Evolutionary conservation across 2,113 vertebrate genomes (phyloP).

Genomic region (Menura novaehollandiae): DNA sequence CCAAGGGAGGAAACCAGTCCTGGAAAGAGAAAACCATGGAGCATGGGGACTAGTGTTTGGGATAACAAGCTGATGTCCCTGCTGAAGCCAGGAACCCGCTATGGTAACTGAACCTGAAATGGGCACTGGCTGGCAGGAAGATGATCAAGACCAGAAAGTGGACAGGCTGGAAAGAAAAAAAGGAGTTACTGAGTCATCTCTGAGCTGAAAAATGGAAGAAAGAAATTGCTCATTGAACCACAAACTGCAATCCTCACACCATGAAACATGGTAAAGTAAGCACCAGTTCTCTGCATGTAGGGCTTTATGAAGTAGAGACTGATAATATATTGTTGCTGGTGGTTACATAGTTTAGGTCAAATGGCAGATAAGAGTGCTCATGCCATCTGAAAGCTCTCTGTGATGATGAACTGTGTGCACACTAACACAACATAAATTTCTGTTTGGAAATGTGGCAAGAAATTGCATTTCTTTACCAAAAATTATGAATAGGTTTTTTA

Average conservation of each 20-base stretch:
- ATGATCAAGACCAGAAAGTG: neutral
- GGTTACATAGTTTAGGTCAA: neutral
- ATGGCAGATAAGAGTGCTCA: neutral
- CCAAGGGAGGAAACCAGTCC: neutral
- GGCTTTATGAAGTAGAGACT: neutral
- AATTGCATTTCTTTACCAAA: neutral
- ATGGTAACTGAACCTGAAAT: neutral
- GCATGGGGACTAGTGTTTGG: neutral
- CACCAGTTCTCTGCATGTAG: neutral
- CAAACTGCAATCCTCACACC: neutral
- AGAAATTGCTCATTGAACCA: neutral
- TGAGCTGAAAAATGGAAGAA: neutral
- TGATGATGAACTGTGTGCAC: neutral
- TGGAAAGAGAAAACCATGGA: neutral
- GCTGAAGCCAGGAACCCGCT: neutral
- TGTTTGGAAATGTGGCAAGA: neutral
- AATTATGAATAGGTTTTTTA: neutral
- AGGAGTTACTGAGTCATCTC: neutral
- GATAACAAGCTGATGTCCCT: neutral
- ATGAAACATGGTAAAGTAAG: neutral
- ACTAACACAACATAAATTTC: neutral
- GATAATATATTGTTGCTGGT: neutral
- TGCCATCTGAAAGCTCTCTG: neutral
- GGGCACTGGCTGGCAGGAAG: accelerated
- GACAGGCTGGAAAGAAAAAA: neutral